Evolutionary conservation across 2,797 vertebrate genomes (phyloP), one percentile per base, ranked within the genome.

Genomic region (Poeciliopsis presidionis): DNA sequence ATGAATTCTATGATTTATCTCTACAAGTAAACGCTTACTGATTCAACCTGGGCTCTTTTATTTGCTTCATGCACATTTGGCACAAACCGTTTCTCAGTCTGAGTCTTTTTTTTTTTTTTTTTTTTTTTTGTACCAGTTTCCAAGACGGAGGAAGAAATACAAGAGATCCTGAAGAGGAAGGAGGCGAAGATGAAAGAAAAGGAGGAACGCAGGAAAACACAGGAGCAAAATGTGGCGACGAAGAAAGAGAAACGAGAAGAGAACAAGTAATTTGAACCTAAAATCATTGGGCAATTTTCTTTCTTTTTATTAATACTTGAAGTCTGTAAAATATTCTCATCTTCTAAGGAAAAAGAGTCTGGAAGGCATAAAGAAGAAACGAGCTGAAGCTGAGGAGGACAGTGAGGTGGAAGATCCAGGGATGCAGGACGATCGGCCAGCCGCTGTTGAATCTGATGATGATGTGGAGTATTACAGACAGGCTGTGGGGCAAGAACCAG

Each of bases 391-490:
- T 1, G 92, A 90, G 0, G 93, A 94, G 0, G 97, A 97, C 88
- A 96, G 96, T 0, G 97, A 96, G 4, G 97, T 96, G 0, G 97
- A 98, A 90, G 97, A 98, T 86, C 97, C 97, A 0, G 97, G 98
- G 0, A 82, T 72, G 0, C 90, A 95, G 55, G 96, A 93, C 0
- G 90, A 46, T 69, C 83, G 80, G 71, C 69, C 81, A 0, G 73
- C 81, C 18, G 1, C 75, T 0, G 90, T 91, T 1, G 92, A 95
- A 3, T 96, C 96, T 0, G 97, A 97, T 0, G 97, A 97, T 0
- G 97, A 98, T 28, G 95, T 91, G 0, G 97, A 98, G 53, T 98
- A 98, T 88, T 99, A 97, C 90, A 95, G 97, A 73, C 96, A 97
- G 89, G 96, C 96, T 7, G 96, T 98, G 0, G 98, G 97, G 39